Evolutionary conservation across 1,140 invertebrate species (phyloP), one percentile per base, ranked within the genome.

Genomic region (Cotesia vestalis): DNA sequence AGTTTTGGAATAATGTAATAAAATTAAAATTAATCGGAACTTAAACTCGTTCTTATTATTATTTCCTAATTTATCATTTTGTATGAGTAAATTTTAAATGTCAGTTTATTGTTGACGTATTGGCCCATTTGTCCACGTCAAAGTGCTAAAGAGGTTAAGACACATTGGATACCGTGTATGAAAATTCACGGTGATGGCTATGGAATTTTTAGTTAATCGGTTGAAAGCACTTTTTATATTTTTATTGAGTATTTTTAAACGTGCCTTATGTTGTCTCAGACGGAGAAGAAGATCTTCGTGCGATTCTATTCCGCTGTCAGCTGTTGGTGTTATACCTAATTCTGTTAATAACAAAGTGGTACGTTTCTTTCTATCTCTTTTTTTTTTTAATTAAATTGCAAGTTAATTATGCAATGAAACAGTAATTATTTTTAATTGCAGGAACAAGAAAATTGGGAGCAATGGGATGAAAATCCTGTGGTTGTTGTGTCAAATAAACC

Each of bases 261-360:
- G 87, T 27, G 88, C 89, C 0, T 83, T 90, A 78, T 89, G 89
- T 76, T 90, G 89, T 78, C 82, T 90, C 40, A 83, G 88, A 40
- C 80, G 87, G 63, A 79, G 88, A 76, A 81, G 88, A 79, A 81
- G 86, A 75, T 84, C 83, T 3, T 89, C 86, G 2, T 86, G 83
- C 66, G 89, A 89, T 73, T 83, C 84, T 0, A 85, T 89, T 27
- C 89, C 88, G 0, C 79, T 90, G 59, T 88, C 89, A 2, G 79
- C 84, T 4, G 81, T 90, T 11, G 87, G 87, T 34, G 83, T 89
- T 20, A 78, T 89, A 53, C 83, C 88, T 3, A 88, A 84, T 72
- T 75, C 78, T n/a, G 46, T 68, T 38, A 81, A 80, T 36, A 83
- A 73, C 67, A 66, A 74, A 66, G 78, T 81, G 27, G 61, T 69